Evolutionary conservation across 2,888 invertebrate genomes (phyloP).

Genomic region (Agrochola lota): DNA sequence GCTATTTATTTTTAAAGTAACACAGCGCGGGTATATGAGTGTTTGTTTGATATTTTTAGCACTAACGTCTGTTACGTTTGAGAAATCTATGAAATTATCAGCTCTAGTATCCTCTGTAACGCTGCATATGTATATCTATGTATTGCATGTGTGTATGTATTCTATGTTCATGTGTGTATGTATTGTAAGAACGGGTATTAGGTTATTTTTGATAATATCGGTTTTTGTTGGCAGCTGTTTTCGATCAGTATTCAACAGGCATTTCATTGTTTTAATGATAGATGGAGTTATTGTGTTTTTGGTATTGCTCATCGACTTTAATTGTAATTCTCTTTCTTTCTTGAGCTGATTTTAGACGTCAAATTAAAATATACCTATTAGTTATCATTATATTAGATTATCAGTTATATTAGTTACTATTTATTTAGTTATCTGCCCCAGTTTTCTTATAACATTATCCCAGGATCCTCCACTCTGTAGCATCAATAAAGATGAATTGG

Average conservation of each 20-base stretch:
- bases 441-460: too few species aligned
- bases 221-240: slow-evolving; percentile 54
- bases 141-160: slow-evolving; percentile 3
- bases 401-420: not conserved
- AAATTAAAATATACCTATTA: not conserved
- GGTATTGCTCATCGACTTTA: slow-evolving; percentile 34
- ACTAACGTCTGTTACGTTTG: slow-evolving; percentile 55
- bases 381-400: not conserved
- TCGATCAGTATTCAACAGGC: slow-evolving; percentile 27
- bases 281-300: slow-evolving; percentile 34
- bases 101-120: slow-evolving; percentile 28
- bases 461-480: not conserved
- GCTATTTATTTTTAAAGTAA: slow-evolving; percentile 68
- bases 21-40: slow-evolving; percentile 57
- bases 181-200: slow-evolving; percentile 8
- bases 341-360: not conserved
- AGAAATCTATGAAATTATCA: slow-evolving; percentile 62
- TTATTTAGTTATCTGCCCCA: not conserved
- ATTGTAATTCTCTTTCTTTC: slow-evolving; percentile 13
- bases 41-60: slow-evolving; percentile 70
- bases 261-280: slow-evolving; percentile 40
- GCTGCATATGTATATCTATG: slow-evolving; percentile 20
- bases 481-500: not conserved
- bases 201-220: slow-evolving; percentile 50
- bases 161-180: not conserved